Evolutionary conservation across 2,113 vertebrate species (phyloP), one percentile per base, ranked within the genome.

Genomic region (Chaetodon auriga): DNA sequence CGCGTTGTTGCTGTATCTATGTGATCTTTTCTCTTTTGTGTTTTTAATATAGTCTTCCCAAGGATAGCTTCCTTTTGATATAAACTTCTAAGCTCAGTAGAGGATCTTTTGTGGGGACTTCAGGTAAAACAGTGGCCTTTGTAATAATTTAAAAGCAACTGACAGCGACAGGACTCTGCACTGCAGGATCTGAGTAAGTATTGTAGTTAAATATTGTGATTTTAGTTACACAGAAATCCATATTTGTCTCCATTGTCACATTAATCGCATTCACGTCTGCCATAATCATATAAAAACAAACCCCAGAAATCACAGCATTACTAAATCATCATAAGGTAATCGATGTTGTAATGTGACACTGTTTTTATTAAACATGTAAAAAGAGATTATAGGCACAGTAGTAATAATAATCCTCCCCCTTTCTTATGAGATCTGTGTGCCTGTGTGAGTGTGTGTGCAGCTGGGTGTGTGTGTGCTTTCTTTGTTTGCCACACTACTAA

Each of bases 341-440:
- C 23, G 36, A 36, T 45, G 57, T 63, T 53, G 68, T 86, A 86
- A 90, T 89, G 58, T 85, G 86, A 82, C 79, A 80, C 75, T 78
- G 80, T 81, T 76, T 87, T 84, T 81, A 91, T 90, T 82, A 90
- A 87, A 90, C 81, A 82, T 68, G 87, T 82, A 89, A 92, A 88
- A 70, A 88, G 75, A 86, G 83, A 80, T 81, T 86, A 86, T 69
- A 74, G 62, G 81, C 69, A 82, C 4, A 11, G 66, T 64, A 83
- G 83, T 87, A 85, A 82, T 83, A 68, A 30, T 30, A 30, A 30
- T 30, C 58, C 35, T 8, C 13, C 51, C 18, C 35, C 36, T 84
- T 72, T 62, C 65, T 85, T 63, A 76, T 84, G 68, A 85, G 83
- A 83, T 84, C 64, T 45, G 68, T 79, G 63, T 69, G 64, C 35